A percentile compares a stretch with the other conserved stretches of the same genome.
Evolutionary conservation across 2,888 invertebrate species (phyloP).

Genomic region (Copidosoma aretas): DNA sequence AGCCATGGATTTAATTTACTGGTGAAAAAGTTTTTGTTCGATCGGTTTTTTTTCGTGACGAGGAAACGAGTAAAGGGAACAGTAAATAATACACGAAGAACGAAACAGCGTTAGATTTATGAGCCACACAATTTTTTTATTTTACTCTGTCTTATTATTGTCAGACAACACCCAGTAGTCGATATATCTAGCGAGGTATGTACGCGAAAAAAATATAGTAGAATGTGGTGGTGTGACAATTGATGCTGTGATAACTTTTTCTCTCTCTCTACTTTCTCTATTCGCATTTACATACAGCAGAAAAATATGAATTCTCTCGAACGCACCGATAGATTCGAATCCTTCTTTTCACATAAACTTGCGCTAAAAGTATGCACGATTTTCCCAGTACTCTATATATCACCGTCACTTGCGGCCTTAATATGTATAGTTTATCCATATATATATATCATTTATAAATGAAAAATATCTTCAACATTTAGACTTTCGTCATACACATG

Average conservation of each 20-base stretch:
- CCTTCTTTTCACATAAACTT: constrained; percentile 14
- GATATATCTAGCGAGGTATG: constrained; percentile 32
- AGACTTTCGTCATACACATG: too few relatives aligned
- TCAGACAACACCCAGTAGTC: constrained; percentile 50
- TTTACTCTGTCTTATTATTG: constrained; percentile 50
- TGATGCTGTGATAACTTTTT: constrained; percentile 22
- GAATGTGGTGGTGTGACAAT: constrained; percentile 12
- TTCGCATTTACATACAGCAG: constrained; percentile 28
- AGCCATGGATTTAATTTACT: too few relatives aligned
- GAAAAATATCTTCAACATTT: constrained; percentile 20
- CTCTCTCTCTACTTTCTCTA: constrained; percentile 13
- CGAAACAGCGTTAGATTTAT: constrained; percentile 25
- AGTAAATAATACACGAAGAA: constrained; percentile 3
- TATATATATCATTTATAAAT: constrained; percentile 9
- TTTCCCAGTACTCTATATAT: constrained; percentile 23
- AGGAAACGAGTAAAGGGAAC: background rate
- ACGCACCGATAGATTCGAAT: constrained; percentile 19
- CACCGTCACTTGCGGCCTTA: constrained; percentile 24
- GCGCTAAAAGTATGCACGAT: constrained; percentile 28
- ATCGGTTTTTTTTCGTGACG: too few relatives aligned
- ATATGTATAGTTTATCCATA: constrained; percentile 8
- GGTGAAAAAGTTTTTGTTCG: too few relatives aligned
- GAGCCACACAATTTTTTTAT: constrained; percentile 49
- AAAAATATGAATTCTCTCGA: constrained; percentile 25
- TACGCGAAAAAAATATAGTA: constrained; percentile 30